Evolutionary conservation across 2,888 invertebrate genomes (phyloP).

Genomic region (Lasioglossum leucozonium): DNA sequence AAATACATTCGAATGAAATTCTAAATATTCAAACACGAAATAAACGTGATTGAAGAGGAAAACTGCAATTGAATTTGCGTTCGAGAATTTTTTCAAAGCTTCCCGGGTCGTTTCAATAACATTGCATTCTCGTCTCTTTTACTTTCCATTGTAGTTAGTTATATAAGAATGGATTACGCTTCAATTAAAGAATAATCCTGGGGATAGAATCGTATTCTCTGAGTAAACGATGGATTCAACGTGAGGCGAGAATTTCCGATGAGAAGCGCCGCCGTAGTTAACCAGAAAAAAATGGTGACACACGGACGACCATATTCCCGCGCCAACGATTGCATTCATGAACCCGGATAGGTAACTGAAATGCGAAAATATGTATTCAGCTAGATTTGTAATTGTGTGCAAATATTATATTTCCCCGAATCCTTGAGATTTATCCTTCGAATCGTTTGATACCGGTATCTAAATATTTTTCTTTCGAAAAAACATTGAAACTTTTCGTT

Average conservation of each 20-base stretch:
- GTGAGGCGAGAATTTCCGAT: conserved; percentile 10
- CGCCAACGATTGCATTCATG: conserved; percentile 16
- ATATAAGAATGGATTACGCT: conserved; percentile 26
- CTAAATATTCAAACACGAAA: background rate
- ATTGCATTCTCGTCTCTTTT: conserved; percentile 32
- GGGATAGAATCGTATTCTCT: conserved; percentile 33
- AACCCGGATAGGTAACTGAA: conserved; percentile 2
- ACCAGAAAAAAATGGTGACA: conserved; percentile 17
- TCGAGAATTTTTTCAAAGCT: background rate
- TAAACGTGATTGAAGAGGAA: background rate
- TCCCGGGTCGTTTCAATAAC: conserved; percentile 15
- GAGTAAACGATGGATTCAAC: conserved; percentile 14
- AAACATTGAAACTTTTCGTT: background rate
- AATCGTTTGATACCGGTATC: background rate
- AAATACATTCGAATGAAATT: background rate
- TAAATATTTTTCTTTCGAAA: background rate
- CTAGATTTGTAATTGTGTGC: background rate
- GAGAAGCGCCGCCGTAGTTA: conserved; percentile 10
- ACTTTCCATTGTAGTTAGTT: conserved; percentile 33
- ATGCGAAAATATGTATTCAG: background rate
- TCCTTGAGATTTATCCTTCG: background rate
- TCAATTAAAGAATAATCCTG: conserved; percentile 51
- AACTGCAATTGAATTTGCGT: conserved; percentile 2
- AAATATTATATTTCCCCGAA: background rate
- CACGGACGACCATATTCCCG: conserved; percentile 17